A percentile compares a stretch with the other conserved stretches of the same genome.
Evolutionary conservation across 2,113 vertebrate genomes (phyloP).

Genomic region (Eubucco bourcierii): DNA sequence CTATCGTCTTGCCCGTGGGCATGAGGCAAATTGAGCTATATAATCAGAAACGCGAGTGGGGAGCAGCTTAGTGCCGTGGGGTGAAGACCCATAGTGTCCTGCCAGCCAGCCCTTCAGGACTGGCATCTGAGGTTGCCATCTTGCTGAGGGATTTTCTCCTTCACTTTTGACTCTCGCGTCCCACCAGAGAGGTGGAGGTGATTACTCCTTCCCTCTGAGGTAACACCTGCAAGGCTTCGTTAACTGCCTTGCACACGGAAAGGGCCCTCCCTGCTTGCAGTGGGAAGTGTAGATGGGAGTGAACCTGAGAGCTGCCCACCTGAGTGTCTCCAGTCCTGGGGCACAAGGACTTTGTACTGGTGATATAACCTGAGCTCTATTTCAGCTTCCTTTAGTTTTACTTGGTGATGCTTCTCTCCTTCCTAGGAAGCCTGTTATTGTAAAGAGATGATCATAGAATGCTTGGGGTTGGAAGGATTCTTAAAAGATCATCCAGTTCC

Average conservation of each 20-base stretch:
- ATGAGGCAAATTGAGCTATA: neutral
- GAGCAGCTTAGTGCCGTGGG: fast-evolving
- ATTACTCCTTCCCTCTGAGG: neutral
- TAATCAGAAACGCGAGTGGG: fast-evolving
- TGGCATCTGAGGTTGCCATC: too few relatives aligned
- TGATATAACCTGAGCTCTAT: neutral
- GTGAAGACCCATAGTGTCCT: too few relatives aligned
- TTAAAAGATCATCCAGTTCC: too few relatives aligned
- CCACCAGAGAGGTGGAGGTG: neutral
- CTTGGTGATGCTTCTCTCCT: neutral
- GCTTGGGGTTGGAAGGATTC: too few relatives aligned
- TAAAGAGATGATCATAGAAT: neutral
- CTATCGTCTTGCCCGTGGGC: neutral
- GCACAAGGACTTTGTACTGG: neutral
- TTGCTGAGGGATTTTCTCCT: fast-evolving
- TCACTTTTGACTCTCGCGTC: fast-evolving
- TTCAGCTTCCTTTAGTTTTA: neutral
- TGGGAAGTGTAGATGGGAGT: neutral
- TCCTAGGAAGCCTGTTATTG: neutral
- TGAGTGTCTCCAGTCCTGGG: neutral
- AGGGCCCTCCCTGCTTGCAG: fast-evolving
- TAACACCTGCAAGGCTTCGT: fast-evolving
- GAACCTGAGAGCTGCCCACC: neutral
- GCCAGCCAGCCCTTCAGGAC: fast-evolving
- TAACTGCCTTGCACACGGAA: fast-evolving